Evolutionary conservation across 2,888 invertebrate species (phyloP), one percentile per base, ranked within the genome.

Genomic region (Petrolisthes cinctipes): DNA sequence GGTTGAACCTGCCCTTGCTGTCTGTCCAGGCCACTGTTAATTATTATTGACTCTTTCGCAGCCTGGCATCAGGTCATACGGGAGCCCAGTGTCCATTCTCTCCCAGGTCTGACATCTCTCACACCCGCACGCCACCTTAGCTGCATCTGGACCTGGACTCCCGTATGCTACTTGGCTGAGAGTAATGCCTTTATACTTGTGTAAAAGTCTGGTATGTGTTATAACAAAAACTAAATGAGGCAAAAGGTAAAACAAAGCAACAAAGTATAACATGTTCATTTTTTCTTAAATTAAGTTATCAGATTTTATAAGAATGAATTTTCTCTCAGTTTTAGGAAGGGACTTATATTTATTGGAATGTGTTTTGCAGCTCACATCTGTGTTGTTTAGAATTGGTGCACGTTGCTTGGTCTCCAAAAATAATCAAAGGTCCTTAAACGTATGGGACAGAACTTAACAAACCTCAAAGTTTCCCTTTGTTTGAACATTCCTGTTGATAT

Each of bases 321-420:
- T 75, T 81, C 17, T 85, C 54, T 88, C 81, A 84, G 79, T 84
- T 87, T 88, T 84, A 82, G 85, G 88, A 80, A 81, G 82, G 88
- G 82, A 82, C 56, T 80, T 80, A 79, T 88, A 82, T 88, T 88
- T 88, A 85, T 88, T 88, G 61, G 85, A 88, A 76, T 88, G 85
- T 83, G 73, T 88, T 85, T 37, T 88, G 88, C 88, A 88, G 88
- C 88, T 88, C 88, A 88, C 88, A 88, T 88, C 85, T 88, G 88
- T 88, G 88, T 88, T 80, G 54, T 75, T 68, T 85, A 88, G 87
- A 79, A 88, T 88, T 88, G 88, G 88, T 88, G 88, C 88, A 88
- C 88, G 71, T 88, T 88, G 87, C 87, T 88, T 84, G 75, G 86
- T 86, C 83, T 83, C 71, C 71, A 20, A 54, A 83, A 83, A 51